These are phyloP conservation scores for Epinotia ramella DNA, from an alignment of 2,888 invertebrate species.

Conservation along the genomic window DNA sequence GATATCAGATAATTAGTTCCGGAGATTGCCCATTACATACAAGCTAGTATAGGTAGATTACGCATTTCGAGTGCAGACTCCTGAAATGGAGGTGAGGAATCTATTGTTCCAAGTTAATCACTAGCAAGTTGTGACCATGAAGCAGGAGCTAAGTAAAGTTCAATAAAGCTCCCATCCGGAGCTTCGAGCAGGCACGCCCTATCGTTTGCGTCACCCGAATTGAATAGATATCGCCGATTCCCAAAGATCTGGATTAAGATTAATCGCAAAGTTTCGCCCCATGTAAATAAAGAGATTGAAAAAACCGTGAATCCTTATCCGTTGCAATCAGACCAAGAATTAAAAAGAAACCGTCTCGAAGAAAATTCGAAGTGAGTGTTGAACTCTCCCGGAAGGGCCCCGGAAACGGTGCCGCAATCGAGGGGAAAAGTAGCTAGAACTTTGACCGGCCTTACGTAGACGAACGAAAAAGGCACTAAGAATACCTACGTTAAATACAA, in stretches of 20 bases:
- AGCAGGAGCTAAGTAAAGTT: neutral
- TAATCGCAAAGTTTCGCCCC: slow-evolving; percentile 28
- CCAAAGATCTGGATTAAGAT: slow-evolving; percentile 33
- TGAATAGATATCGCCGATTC: slow-evolving; percentile 30
- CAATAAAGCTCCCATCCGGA: neutral
- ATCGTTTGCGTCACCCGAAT: slow-evolving; percentile 10
- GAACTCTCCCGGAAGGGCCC: slow-evolving; percentile 63
- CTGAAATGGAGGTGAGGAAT: neutral
- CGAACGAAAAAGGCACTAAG: slow-evolving; percentile 34
- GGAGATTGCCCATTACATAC: too few species aligned
- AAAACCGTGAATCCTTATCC: slow-evolving; percentile 34
- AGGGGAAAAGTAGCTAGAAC: slow-evolving; percentile 72
- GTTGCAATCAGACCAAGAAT: slow-evolving; percentile 38
- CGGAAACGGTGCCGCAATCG: slow-evolving; percentile 73
- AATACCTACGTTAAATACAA: slow-evolving; percentile 2
- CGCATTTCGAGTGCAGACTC: neutral
- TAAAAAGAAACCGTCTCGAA: slow-evolving; percentile 40
- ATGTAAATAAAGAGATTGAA: slow-evolving; percentile 32
- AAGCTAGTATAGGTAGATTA: neutral
- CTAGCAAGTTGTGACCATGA: neutral
- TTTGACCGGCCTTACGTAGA: slow-evolving; percentile 69
- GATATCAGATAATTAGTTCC: too few species aligned
- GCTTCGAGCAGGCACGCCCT: slow-evolving; percentile 10
- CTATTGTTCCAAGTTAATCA: neutral
- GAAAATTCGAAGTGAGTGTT: slow-evolving; percentile 61